Evolutionary conservation across 2,113 vertebrate genomes (phyloP).

Genomic region (Notothenia coriiceps): DNA sequence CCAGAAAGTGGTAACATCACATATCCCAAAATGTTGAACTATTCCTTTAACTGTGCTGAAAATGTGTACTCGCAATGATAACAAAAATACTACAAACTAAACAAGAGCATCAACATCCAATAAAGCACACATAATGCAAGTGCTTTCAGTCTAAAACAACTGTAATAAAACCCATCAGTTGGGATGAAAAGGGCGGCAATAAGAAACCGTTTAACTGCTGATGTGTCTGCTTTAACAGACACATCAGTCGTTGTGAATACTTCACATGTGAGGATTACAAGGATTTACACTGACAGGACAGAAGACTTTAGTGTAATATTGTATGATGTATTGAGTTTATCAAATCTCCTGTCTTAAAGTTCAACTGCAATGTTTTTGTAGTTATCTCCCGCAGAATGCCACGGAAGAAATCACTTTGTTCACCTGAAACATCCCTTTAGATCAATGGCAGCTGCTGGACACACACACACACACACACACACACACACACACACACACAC

Average conservation of each 20-base stretch:
- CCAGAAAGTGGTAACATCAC: too few relatives aligned
- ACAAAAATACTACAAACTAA: not conserved
- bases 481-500: not conserved
- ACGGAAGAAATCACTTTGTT: not conserved
- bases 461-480: not conserved
- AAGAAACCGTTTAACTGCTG: not conserved
- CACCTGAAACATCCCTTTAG: slow-evolving; percentile 42
- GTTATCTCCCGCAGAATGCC: not conserved
- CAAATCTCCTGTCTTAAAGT: not conserved
- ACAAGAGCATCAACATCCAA: not conserved
- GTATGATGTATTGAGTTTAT: not conserved
- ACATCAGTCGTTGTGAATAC: not conserved
- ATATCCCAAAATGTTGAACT: not conserved
- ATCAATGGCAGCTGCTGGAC: slow-evolving; percentile 35
- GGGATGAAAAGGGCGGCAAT: not conserved
- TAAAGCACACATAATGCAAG: not conserved
- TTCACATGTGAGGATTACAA: not conserved
- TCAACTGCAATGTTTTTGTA: not conserved
- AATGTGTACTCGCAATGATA: not conserved
- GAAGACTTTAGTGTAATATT: not conserved
- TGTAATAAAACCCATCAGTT: not conserved
- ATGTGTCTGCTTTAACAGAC: not conserved
- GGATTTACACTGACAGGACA: not conserved
- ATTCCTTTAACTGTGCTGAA: slow-evolving; percentile 1
- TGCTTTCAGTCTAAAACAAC: not conserved